Percentiles rank a stretch among this genome's conserved stretches.
phyloP scores from a whole-genome alignment of 2,797 vertebrate genomes.

The Hydrocynus forskahlii region DNA sequence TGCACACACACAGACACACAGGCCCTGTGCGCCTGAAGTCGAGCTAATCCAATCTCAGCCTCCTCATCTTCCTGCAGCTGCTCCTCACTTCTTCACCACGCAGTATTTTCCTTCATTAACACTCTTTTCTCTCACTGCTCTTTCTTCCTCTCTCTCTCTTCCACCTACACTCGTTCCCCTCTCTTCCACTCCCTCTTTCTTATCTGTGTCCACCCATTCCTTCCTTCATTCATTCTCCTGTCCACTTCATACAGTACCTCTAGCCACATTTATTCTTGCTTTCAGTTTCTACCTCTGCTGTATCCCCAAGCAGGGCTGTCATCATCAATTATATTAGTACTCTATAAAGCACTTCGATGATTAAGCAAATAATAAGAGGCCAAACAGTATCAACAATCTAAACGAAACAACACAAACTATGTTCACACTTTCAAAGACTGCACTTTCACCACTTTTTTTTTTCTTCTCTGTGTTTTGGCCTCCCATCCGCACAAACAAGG shows the following conservation, averaged over 20 bases:
- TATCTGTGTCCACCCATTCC: neutral
- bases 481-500: too few relatives aligned
- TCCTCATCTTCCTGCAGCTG: constrained; percentile 72
- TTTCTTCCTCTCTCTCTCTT: constrained; percentile 26
- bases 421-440: neutral
- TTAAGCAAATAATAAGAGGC: neutral
- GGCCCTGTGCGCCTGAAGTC: constrained; percentile 67
- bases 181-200: constrained; percentile 19
- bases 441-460: neutral
- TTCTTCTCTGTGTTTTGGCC: too few relatives aligned
- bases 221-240: neutral
- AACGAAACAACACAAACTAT: too few relatives aligned
- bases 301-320: neutral
- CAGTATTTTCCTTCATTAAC: constrained; percentile 36
- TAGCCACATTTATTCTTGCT: constrained; percentile 3
- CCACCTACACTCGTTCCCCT: constrained; percentile 23
- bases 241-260: neutral
- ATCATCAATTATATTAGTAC: neutral
- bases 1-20: constrained; percentile 42
- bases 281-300: neutral
- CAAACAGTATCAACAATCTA: neutral
- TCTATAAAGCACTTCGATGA: neutral
- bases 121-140: constrained; percentile 32
- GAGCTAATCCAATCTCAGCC: constrained; percentile 78
- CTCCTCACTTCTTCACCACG: constrained; percentile 58